A percentile compares a stretch with the other conserved stretches of the same genome.
phyloP scores from a whole-genome alignment of 2,797 vertebrate species.

The Astyanax mexicanus region DNA sequence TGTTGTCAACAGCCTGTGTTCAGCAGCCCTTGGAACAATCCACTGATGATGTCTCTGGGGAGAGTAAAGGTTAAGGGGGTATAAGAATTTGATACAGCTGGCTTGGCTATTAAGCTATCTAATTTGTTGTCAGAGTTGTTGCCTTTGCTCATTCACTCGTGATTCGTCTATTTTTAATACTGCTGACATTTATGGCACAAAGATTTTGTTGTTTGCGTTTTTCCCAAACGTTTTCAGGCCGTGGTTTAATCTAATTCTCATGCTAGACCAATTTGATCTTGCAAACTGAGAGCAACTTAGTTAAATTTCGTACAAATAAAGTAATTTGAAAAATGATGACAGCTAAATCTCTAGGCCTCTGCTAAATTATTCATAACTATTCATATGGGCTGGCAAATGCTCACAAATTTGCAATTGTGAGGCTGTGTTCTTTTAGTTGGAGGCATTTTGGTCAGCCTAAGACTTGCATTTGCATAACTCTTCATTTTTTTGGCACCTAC shows the following conservation, averaged over 20 bases:
- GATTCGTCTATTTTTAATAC: not conserved
- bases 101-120: conserved; percentile 21
- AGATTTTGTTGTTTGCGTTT: not conserved
- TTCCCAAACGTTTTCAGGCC: too few relatives aligned
- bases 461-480: not conserved
- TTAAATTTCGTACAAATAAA: not conserved
- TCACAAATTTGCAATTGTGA: not conserved
- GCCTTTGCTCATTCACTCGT: not conserved
- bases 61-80: conserved; percentile 46
- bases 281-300: too few relatives aligned
- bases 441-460: not conserved
- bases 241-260: not conserved
- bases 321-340: not conserved
- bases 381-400: not conserved
- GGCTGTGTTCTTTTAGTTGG: not conserved
- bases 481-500: not conserved
- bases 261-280: too few relatives aligned
- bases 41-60: conserved; percentile 37
- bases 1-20: conserved; percentile 24
- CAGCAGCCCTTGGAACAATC: conserved; percentile 28
- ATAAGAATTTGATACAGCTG: conserved; percentile 33
- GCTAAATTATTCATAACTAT: not conserved
- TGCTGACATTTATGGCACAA: too few relatives aligned
- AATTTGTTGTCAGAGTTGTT: not conserved
- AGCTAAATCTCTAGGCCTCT: not conserved